phyloP scores from a whole-genome alignment of 1,140 invertebrate genomes.

The Zaprionus vittiger region DNA sequence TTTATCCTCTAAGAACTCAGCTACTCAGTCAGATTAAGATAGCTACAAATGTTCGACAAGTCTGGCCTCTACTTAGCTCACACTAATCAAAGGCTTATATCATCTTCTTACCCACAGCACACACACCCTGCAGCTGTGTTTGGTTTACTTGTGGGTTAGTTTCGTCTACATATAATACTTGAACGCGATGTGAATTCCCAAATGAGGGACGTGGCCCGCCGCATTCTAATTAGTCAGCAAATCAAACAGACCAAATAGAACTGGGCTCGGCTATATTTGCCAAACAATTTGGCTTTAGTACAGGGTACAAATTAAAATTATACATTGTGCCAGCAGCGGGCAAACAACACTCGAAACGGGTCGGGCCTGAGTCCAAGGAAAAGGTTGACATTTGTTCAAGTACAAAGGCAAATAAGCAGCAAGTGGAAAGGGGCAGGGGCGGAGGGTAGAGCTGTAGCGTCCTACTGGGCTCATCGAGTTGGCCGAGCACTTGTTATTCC shows the following conservation, averaged over 20 bases:
- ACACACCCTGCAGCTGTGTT: constrained; percentile 19
- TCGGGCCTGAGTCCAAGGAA: constrained; percentile 17
- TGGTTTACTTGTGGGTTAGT: constrained; percentile 25
- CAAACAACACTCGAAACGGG: constrained; percentile 39
- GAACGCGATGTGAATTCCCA: constrained; percentile 2
- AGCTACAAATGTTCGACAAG: not conserved
- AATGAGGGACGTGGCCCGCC: not conserved
- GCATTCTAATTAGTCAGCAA: constrained; percentile 55
- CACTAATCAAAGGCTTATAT: constrained; percentile 1
- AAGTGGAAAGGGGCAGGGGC: too few relatives aligned
- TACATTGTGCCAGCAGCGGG: constrained; percentile 51
- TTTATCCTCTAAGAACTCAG: not conserved
- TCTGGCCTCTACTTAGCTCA: not conserved
- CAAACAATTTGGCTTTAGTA: constrained; percentile 66
- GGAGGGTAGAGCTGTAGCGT: not conserved
- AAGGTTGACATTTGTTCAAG: constrained; percentile 75
- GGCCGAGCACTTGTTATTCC: constrained; percentile 78
- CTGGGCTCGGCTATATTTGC: constrained; percentile 54
- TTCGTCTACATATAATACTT: constrained; percentile 26
- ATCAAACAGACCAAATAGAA: constrained; percentile 61
- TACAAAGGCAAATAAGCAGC: constrained; percentile 66
- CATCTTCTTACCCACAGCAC: not conserved
- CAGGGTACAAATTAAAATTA: constrained; percentile 75
- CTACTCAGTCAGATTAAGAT: not conserved
- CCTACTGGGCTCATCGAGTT: constrained; percentile 33